A percentile compares a stretch with the other conserved stretches of the same genome.
Conservation (phyloP, 2,113 vertebrate species). For the Myiopsitta monachus region DNA sequence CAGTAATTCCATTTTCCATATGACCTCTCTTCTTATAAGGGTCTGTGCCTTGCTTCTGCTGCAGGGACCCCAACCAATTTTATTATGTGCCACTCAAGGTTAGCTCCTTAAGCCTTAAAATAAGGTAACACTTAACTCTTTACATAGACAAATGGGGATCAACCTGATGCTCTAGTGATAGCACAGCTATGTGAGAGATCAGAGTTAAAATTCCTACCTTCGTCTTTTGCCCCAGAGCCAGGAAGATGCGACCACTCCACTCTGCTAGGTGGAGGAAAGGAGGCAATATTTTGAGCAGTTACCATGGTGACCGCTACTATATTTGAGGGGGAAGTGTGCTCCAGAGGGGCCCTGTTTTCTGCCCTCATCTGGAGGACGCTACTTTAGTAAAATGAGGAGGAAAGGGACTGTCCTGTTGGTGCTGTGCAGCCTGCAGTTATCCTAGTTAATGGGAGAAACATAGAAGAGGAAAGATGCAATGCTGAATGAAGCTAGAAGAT, state of each 20-base stretch:
- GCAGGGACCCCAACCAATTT: neutral
- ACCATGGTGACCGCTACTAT: conserved; percentile 51
- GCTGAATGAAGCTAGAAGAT: conserved; percentile 34
- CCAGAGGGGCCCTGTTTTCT: conserved; percentile 50
- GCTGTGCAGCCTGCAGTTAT: conserved; percentile 49
- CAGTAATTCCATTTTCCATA: neutral
- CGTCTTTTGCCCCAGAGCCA: conserved; percentile 59
- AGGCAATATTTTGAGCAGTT: conserved; percentile 61
- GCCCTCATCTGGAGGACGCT: conserved; percentile 45
- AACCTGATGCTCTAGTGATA: neutral
- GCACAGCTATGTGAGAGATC: conserved; percentile 32
- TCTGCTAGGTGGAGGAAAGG: conserved; percentile 63
- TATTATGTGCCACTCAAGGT: neutral
- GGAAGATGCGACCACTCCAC: conserved; percentile 47
- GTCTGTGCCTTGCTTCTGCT: neutral
- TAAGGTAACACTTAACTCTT: neutral
- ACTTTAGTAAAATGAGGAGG: conserved; percentile 51
- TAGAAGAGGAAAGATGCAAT: conserved; percentile 46
- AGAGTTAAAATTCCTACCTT: conserved; percentile 51
- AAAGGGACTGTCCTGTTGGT: conserved; percentile 49
- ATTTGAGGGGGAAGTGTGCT: conserved; percentile 51
- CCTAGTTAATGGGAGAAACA: conserved; percentile 40
- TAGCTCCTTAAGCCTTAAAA: conserved; percentile 17
- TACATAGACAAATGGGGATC: neutral
- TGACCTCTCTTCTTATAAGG: neutral